These are phyloP conservation scores for Serinus canaria DNA, from an alignment of 2,113 vertebrate species.

Conservation along the genomic window DNA sequence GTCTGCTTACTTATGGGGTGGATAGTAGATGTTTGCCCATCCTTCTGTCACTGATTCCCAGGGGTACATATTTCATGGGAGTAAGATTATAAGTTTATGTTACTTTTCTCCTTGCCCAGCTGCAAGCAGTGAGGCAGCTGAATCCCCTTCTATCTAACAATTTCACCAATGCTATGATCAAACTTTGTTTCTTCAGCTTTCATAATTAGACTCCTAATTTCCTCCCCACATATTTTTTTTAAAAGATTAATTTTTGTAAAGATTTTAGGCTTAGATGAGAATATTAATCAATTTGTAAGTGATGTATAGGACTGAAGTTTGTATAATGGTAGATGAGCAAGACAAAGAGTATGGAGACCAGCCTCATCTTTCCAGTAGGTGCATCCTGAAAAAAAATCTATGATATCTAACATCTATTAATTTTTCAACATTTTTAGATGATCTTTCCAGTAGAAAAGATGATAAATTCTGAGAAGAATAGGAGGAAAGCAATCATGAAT, in stretches of 20 bases:
- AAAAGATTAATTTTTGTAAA: neutral
- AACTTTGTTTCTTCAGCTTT: neutral
- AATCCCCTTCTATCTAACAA: neutral
- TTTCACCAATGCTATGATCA: neutral
- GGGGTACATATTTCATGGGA: neutral
- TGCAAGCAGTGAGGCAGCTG: neutral
- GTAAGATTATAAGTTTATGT: neutral
- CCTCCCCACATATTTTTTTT: neutral
- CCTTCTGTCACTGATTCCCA: neutral
- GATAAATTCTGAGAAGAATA: neutral
- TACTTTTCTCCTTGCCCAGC: neutral
- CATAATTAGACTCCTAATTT: neutral
- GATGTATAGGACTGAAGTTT: neutral
- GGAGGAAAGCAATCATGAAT: neutral
- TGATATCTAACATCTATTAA: neutral
- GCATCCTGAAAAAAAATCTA: neutral
- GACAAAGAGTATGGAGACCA: neutral
- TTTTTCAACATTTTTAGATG: slow-evolving; percentile 60
- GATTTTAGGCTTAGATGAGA: neutral
- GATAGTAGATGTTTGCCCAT: neutral
- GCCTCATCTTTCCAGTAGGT: neutral
- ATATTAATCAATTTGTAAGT: neutral
- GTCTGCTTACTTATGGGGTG: neutral
- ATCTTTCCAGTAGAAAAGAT: slow-evolving; percentile 50
- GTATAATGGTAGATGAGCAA: neutral